Conservation (phyloP, 2,888 invertebrate species). For the Abrostola tripartita region DNA sequence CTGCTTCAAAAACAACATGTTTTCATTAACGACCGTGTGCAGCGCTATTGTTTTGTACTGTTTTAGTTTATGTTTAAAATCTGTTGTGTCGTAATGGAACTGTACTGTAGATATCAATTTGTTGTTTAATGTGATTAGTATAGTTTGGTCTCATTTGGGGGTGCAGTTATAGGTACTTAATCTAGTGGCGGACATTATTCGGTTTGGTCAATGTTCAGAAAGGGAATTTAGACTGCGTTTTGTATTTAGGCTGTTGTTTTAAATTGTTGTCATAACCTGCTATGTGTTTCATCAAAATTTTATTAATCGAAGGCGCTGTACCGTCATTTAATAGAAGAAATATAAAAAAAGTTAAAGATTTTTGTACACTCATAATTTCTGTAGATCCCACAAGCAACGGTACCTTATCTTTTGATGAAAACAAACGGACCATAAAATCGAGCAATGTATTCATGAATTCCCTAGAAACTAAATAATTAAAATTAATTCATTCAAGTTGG, state of each 20-base stretch:
- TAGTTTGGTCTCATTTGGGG: constrained; percentile 10
- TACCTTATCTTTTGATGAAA: too few relatives aligned
- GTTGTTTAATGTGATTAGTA: constrained; percentile 29
- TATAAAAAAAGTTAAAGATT: too few relatives aligned
- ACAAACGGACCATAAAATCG: too few relatives aligned
- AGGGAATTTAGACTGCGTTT: neutral
- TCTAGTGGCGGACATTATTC: constrained; percentile 5
- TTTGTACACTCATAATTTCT: too few relatives aligned
- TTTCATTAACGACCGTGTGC: constrained; percentile 75
- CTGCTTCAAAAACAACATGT: constrained; percentile 87
- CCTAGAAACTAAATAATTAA: neutral
- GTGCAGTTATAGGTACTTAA: constrained; percentile 18
- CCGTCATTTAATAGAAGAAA: too few relatives aligned
- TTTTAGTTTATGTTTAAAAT: constrained; percentile 69
- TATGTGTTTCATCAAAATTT: too few relatives aligned
- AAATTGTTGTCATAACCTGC: too few relatives aligned
- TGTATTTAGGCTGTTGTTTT: neutral
- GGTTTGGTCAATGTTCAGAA: constrained; percentile 1
- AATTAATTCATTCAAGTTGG: constrained; percentile 11
- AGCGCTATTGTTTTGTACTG: constrained; percentile 71
- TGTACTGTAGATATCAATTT: constrained; percentile 42
- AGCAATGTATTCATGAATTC: too few relatives aligned
- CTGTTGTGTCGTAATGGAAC: constrained; percentile 53
- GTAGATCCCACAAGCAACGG: too few relatives aligned
- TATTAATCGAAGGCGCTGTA: too few relatives aligned